phyloP scores from a whole-genome alignment of 2,797 vertebrate genomes.

The Rhadinocentrus ornatus region DNA sequence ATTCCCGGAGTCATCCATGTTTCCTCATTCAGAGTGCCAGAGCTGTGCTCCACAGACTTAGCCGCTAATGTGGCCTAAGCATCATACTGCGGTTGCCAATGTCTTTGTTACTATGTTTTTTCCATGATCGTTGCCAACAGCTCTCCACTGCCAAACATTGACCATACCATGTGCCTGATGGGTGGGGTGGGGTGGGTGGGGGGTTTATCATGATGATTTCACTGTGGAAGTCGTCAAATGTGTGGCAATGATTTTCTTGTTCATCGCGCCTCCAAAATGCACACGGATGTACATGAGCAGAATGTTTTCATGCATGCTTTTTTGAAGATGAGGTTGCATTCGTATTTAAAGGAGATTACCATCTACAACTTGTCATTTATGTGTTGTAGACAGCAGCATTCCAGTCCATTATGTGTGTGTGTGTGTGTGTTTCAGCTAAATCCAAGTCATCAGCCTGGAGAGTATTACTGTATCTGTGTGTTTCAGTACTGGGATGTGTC shows the following conservation, averaged over 20 bases:
- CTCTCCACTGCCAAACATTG: conserved; percentile 83
- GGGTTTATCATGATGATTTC: conserved; percentile 17
- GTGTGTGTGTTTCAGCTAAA: conserved; percentile 46
- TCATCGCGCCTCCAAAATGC: conserved; percentile 36
- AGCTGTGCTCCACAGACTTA: conserved; percentile 49
- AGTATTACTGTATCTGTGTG: conserved; percentile 62
- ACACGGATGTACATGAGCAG: conserved; percentile 52
- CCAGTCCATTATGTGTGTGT: conserved; percentile 62
- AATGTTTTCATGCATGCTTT: conserved; percentile 75
- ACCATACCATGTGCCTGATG: conserved; percentile 81
- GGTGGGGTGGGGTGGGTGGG: not conserved
- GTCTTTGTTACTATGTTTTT: conserved; percentile 35
- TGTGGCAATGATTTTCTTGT: conserved; percentile 47
- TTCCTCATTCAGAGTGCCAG: conserved; percentile 56
- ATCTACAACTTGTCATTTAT: conserved; percentile 72
- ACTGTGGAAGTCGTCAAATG: conserved; percentile 43
- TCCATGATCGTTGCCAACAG: conserved; percentile 79
- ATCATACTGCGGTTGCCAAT: conserved; percentile 68
- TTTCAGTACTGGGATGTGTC: conserved; percentile 35
- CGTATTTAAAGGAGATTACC: conserved; percentile 61
- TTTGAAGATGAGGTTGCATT: conserved; percentile 51
- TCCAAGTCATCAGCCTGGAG: conserved; percentile 67
- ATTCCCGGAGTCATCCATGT: conserved; percentile 25
- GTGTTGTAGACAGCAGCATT: conserved; percentile 79
- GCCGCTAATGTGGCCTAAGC: conserved; percentile 36